phyloP scores from a whole-genome alignment of 2,888 invertebrate species.

The Orchestes rusci region DNA sequence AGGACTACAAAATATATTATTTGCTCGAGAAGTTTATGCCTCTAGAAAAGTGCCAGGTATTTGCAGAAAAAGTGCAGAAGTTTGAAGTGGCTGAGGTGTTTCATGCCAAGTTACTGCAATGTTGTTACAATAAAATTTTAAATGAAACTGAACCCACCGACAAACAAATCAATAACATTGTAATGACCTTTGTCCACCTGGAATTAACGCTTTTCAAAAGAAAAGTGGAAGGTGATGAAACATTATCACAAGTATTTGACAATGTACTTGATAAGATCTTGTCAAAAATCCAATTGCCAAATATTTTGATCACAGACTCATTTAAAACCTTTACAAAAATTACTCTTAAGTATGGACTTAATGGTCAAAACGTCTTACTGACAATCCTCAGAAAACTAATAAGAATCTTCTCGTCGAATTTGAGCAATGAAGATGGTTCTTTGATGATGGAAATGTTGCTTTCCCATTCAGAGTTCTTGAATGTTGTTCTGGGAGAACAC shows the following conservation, averaged over 20 bases:
- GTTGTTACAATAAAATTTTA: slow-evolving; percentile 49
- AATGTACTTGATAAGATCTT: slow-evolving; percentile 25
- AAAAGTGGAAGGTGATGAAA: slow-evolving; percentile 24
- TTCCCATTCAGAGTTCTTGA: slow-evolving; percentile 70
- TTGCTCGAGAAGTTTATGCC: slow-evolving; percentile 56
- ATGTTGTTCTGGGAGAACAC: slow-evolving; percentile 58
- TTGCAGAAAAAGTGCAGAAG: slow-evolving; percentile 55
- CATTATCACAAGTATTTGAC: slow-evolving; percentile 28
- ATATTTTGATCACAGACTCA: slow-evolving; percentile 41
- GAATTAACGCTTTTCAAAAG: slow-evolving; percentile 48
- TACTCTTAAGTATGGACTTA: slow-evolving; percentile 58
- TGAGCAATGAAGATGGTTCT: slow-evolving; percentile 46
- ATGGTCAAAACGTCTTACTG: slow-evolving; percentile 31
- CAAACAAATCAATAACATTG: slow-evolving; percentile 48
- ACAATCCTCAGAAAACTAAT: slow-evolving; percentile 52
- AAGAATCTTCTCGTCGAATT: slow-evolving; percentile 46
- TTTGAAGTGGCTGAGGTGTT: slow-evolving; percentile 55
- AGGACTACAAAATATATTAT: slow-evolving; percentile 52
- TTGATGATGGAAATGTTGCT: slow-evolving; percentile 66
- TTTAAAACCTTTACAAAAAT: slow-evolving; percentile 58
- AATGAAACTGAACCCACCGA: slow-evolving; percentile 38
- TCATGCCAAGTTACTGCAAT: slow-evolving; percentile 51
- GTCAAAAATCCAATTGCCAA: neutral
- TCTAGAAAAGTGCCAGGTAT: slow-evolving; percentile 48
- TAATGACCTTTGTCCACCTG: slow-evolving; percentile 51